These are phyloP conservation scores for Kryptolebias marmoratus DNA, from an alignment of 2,113 vertebrate species.

Conservation along the genomic window DNA sequence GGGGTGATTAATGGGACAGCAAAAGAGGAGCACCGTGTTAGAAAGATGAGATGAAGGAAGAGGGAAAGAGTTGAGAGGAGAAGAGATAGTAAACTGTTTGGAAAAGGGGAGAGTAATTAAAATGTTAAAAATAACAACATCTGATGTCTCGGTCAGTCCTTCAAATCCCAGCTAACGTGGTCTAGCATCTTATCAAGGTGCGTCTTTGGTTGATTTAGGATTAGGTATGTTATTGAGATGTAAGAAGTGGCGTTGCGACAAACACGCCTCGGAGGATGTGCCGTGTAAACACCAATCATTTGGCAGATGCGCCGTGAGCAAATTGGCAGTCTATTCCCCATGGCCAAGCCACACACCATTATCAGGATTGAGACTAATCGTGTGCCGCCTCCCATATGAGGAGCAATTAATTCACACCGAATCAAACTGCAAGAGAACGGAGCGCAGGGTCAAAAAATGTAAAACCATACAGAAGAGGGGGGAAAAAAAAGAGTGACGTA, in stretches of 20 bases:
- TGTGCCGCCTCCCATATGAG: constrained; percentile 83
- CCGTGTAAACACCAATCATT: constrained; percentile 87
- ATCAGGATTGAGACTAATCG: constrained; percentile 86
- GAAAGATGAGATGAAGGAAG: constrained; percentile 48
- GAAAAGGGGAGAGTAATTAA: constrained; percentile 33
- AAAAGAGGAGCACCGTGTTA: constrained; percentile 63
- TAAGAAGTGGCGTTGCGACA: constrained; percentile 81
- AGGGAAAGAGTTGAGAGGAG: constrained; percentile 38
- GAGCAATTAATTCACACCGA: constrained; percentile 84
- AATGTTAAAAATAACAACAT: background rate
- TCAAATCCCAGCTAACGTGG: background rate
- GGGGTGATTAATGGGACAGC: constrained; percentile 93
- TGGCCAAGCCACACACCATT: constrained; percentile 81
- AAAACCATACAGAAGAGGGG: background rate
- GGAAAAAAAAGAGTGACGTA: background rate
- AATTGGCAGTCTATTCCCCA: constrained; percentile 82
- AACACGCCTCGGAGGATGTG: constrained; percentile 80
- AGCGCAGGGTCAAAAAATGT: constrained; percentile 34
- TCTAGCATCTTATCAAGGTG: constrained; percentile 7
- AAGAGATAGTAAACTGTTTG: constrained; percentile 50
- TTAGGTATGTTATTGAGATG: constrained; percentile 79
- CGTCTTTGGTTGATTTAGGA: constrained; percentile 39
- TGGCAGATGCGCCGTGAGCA: constrained; percentile 83
- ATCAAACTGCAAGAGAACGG: constrained; percentile 75
- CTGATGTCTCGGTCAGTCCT: background rate